Base-by-base conservation (phyloP, 2,113 vertebrate genomes). In the Onychostoma macrolepis region DNA sequence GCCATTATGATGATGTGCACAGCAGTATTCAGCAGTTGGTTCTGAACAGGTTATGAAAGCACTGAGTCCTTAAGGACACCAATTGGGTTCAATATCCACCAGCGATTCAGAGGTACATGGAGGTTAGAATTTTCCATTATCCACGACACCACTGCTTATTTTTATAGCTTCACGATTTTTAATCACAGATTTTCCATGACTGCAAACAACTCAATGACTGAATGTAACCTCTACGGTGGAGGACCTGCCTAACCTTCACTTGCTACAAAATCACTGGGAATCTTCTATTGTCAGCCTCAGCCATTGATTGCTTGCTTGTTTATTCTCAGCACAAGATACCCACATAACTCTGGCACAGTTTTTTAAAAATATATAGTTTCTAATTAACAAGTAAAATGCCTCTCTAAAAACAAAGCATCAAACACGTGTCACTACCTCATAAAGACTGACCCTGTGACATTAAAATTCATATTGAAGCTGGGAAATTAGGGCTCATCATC, bases 61-160 rank as follows among this genome's bases (percentile, higher is more conserved):
- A 19, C 65, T 7, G 13, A 13, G 65, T 36, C 28, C 65, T 33
- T 69, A 1, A 41, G 50, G 30, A 63, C 36, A 38, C 24, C 56
- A 24, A 26, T 63, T 80, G 61, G 43, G 69, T 21, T 30, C 21
- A 84, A 82, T 56, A 80, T 80, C 65, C 10, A 45, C 36, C 38
- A 75, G 41, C 10, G 0, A 28, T 45, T 33, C 6, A 41, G 63
- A 80, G 19, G 36, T 77, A 67, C 21, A 45, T 26, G 63, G 63
- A 38, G 84, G 84, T 89, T 76, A 86, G 69, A 50, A 43, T 85
- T 85, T 89, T 90, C 87, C 86, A 89, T 84, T 43, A 78, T 84
- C 58, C 41, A 58, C n/a, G 28, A 53, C 71, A 83, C 41, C 33
- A 75, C 56, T 75, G 78, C 63, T 75, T 87, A 79, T 86, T 90